These are phyloP conservation scores for Caenorhabditis drosophilae DNA, from an alignment of 2,888 invertebrate genomes.

Conservation along the genomic window DNA sequence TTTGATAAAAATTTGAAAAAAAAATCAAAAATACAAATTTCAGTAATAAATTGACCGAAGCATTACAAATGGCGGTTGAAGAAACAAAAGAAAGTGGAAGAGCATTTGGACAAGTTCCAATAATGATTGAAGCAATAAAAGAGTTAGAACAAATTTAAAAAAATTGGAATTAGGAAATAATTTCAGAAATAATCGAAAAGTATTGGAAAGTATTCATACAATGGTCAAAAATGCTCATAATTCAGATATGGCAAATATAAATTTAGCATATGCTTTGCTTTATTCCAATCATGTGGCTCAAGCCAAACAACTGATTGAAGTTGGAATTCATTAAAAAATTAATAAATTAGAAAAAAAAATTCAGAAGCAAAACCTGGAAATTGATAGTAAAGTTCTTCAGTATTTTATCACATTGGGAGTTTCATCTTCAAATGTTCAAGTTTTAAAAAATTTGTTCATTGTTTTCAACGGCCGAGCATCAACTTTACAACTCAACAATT, in stretches of 20 bases:
- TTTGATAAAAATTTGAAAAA: neutral
- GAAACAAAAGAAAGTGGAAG: slow-evolving; percentile 18
- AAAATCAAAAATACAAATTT: slow-evolving; percentile 2
- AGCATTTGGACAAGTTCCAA: slow-evolving; percentile 36
- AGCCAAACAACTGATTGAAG: slow-evolving; percentile 20
- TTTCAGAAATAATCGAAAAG: slow-evolving; percentile 12
- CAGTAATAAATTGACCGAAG: slow-evolving; percentile 21
- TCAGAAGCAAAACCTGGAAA: slow-evolving; percentile 25
- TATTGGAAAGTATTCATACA: slow-evolving; percentile 24
- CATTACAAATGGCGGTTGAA: slow-evolving; percentile 29
- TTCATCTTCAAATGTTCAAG: slow-evolving; percentile 6
- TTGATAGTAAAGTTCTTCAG: slow-evolving; percentile 15
- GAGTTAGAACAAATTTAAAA: neutral
- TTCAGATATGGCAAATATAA: slow-evolving; percentile 24
- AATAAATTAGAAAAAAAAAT: too few relatives aligned
- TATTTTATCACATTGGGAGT: slow-evolving; percentile 32
- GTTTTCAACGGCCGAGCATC: slow-evolving; percentile 37
- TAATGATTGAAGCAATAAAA: slow-evolving; percentile 35
- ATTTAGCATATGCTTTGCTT: slow-evolving; percentile 33
- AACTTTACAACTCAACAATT: slow-evolving; percentile 23
- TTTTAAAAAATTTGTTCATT: slow-evolving; percentile 26
- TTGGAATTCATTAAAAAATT: too few relatives aligned
- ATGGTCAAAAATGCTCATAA: slow-evolving; percentile 29
- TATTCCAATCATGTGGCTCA: slow-evolving; percentile 10
- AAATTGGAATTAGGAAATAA: too few relatives aligned